phyloP scores from a whole-genome alignment of 2,113 vertebrate genomes.

The Arenaria interpres region DNA sequence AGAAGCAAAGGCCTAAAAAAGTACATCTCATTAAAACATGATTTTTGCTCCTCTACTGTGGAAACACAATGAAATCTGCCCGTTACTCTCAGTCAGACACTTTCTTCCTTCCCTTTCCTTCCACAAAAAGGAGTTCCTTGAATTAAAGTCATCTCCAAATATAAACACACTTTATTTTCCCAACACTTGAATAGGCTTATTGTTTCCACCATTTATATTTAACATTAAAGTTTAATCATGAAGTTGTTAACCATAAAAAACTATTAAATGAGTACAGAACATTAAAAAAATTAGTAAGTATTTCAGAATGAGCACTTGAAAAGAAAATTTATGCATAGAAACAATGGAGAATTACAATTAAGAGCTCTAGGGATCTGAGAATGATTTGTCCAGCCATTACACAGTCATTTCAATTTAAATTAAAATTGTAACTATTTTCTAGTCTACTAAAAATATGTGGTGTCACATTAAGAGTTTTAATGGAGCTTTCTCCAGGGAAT shows the following conservation, averaged over 20 bases:
- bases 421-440: slow-evolving; percentile 82
- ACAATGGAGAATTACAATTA: slow-evolving; percentile 79
- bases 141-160: slow-evolving; percentile 8
- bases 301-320: slow-evolving; percentile 71
- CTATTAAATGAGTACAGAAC: slow-evolving; percentile 61
- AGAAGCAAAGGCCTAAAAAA: not conserved
- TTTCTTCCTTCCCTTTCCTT: not conserved
- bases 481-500: slow-evolving; percentile 65
- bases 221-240: slow-evolving; percentile 71
- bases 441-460: slow-evolving; percentile 77
- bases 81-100: not conserved
- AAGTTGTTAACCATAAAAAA: slow-evolving; percentile 73
- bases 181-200: slow-evolving; percentile 56
- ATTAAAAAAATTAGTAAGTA: slow-evolving; percentile 67
- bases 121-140: not conserved
- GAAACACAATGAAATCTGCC: not conserved
- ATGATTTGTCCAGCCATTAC: slow-evolving; percentile 80
- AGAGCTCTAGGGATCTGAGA: slow-evolving; percentile 76
- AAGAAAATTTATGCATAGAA: slow-evolving; percentile 78
- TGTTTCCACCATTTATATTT: slow-evolving; percentile 72
- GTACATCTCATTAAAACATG: not conserved
- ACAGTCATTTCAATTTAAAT: slow-evolving; percentile 83
- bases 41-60: not conserved
- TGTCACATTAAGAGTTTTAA: slow-evolving; percentile 78
- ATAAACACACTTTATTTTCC: slow-evolving; percentile 31